Percentiles rank a stretch among this genome's conserved stretches.
Conservation (phyloP, 2,888 invertebrate species). For the Ophraella communa region DNA sequence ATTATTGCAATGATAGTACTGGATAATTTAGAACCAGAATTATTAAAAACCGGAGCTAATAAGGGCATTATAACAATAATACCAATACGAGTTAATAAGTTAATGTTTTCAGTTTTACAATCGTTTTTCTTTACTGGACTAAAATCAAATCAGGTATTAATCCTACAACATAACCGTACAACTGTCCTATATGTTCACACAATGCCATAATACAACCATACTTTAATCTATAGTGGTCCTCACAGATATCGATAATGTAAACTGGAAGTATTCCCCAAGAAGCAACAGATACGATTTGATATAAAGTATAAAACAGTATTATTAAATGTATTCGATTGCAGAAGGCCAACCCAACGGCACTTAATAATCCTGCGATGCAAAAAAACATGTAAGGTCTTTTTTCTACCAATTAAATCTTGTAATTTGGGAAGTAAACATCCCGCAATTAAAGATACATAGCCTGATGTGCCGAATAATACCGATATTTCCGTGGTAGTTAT, state of each 20-base stretch:
- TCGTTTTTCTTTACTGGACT: neutral
- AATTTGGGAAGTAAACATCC: neutral
- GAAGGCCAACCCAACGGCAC: neutral
- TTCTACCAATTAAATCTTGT: neutral
- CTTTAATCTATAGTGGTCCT: neutral
- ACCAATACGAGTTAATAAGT: neutral
- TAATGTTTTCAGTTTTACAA: neutral
- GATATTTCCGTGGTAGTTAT: neutral
- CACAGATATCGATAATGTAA: neutral
- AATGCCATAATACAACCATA: neutral
- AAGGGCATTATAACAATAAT: neutral
- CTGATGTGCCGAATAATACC: neutral
- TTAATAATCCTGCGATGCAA: too few species aligned
- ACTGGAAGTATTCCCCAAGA: neutral
- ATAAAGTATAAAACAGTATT: neutral
- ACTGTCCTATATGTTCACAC: neutral
- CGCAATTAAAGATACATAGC: neutral
- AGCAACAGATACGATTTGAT: neutral
- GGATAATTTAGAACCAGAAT: neutral
- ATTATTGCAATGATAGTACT: neutral
- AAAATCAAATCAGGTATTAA: neutral
- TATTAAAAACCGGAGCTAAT: conserved; percentile 3
- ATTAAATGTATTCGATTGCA: neutral
- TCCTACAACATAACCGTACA: neutral
- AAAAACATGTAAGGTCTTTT: too few species aligned